Base-by-base conservation (phyloP, 2,113 vertebrate genomes). In the Pseudonaja textilis region DNA sequence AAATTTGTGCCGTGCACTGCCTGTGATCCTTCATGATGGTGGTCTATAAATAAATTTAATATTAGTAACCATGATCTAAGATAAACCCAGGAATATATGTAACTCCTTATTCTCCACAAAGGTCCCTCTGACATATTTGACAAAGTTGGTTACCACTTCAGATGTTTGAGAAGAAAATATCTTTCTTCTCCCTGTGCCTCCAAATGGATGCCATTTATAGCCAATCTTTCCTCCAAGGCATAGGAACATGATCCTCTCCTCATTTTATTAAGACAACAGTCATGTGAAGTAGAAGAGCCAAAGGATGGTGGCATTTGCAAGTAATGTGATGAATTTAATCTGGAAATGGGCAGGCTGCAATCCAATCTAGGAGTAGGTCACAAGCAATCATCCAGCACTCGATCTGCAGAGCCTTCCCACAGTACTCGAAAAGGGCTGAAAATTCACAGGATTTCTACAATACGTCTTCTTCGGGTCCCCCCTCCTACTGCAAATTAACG, bases 51-150 rank as follows among this genome's bases (percentile, higher is more conserved):
- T 81, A 81, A 81, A 81, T 22, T 0, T 81, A 81, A 20, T 20
- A 81, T 2, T 8, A 81, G 34, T 39, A 64, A 14, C 61, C 29
- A 64, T 64, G n/a, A 25, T 55, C 89, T 95, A 93, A 97, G 96
- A 10, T 39, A 20, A 23, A 8, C 50, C 18, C 8, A 86, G 12
- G 39, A 4, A 59, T 34, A 10, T 39, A 50, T 50, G 47, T 26
- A 61, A 42, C 20, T 34, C 18, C 29, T 1, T 10, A 23, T 34
- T 39, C 34, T 7, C 3, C 42, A 81, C 89, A 90, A 26, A 47
- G 34, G 11, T 39, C 18, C n/a, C 23, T 23, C 3, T 20, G 10
- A 5, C 1, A 42, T 56, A 14, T 3, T 85, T 25, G 42, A 9
- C 50, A 45, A 42, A 61, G 20, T 16, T 45, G 47, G 20, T 34